Conservation (phyloP, 2,888 invertebrate genomes). For the Heliconius cydno region DNA sequence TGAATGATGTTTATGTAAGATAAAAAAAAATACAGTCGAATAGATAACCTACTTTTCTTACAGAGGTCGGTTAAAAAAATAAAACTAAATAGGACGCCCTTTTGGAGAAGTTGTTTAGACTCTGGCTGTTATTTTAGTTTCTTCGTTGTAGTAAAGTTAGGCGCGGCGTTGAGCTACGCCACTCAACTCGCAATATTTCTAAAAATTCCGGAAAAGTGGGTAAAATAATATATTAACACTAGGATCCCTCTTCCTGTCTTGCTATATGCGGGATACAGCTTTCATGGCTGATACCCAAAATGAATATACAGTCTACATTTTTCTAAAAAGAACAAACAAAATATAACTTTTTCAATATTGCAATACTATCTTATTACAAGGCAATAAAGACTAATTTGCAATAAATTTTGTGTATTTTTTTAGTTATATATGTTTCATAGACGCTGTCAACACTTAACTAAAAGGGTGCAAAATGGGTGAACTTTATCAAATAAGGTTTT, state of each 20-base stretch:
- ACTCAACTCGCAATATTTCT: not conserved
- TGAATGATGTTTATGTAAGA: no score
- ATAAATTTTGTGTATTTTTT: no score
- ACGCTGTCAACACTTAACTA: constrained; percentile 28
- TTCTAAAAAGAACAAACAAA: constrained; percentile 7
- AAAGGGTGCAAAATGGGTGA: constrained; percentile 33
- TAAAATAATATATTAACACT: not conserved
- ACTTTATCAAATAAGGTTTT: constrained; percentile 22
- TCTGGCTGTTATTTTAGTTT: no score
- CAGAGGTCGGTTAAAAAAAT: no score
- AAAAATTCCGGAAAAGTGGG: not conserved
- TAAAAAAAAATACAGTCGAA: no score
- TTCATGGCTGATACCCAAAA: not conserved
- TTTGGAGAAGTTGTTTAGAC: no score
- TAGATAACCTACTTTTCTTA: no score
- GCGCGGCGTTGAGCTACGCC: no score
- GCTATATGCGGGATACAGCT: not conserved
- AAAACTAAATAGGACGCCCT: no score
- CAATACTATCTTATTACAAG: not conserved
- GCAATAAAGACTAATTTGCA: not conserved
- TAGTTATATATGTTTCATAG: constrained; percentile 16
- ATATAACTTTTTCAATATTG: not conserved
- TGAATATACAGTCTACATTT: not conserved
- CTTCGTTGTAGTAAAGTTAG: no score
- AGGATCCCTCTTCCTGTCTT: not conserved